These are phyloP conservation scores for Anniella stebbinsi DNA, from an alignment of 2,797 vertebrate species.

Conservation along the genomic window DNA sequence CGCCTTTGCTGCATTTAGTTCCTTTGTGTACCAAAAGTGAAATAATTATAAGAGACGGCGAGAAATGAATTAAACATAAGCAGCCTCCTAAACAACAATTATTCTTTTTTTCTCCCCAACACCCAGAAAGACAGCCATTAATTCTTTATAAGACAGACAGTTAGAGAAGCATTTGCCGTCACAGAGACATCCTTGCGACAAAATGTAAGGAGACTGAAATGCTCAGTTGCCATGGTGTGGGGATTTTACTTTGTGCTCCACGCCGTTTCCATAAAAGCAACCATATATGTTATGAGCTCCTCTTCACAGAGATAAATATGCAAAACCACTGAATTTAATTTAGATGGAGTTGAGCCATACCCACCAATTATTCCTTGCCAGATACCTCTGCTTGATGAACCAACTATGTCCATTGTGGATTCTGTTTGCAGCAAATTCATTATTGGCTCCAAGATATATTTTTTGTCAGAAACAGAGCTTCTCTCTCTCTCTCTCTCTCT, in stretches of 20 bases:
- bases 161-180: constrained; percentile 31
- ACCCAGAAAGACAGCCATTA: neutral
- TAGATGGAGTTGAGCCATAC: neutral
- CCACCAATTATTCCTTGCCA: neutral
- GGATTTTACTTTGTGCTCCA: neutral
- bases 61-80: constrained; percentile 35
- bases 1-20: neutral
- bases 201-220: constrained; percentile 37
- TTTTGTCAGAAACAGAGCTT: neutral
- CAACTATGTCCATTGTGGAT: neutral
- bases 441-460: neutral
- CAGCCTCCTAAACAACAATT: constrained; percentile 18
- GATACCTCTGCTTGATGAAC: neutral
- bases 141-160: constrained; percentile 26
- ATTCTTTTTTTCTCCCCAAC: constrained; percentile 24
- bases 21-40: neutral
- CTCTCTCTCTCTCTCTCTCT: too few relatives aligned
- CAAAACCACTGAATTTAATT: neutral
- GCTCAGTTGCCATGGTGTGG: constrained; percentile 5
- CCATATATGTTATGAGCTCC: neutral
- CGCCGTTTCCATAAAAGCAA: constrained; percentile 15
- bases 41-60: neutral
- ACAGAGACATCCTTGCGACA: constrained; percentile 36
- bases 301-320: constrained; percentile 2
- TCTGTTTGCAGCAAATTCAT: constrained; percentile 7